Evolutionary conservation across 2,888 invertebrate genomes (phyloP).

Genomic region (Brachyptera risi): DNA sequence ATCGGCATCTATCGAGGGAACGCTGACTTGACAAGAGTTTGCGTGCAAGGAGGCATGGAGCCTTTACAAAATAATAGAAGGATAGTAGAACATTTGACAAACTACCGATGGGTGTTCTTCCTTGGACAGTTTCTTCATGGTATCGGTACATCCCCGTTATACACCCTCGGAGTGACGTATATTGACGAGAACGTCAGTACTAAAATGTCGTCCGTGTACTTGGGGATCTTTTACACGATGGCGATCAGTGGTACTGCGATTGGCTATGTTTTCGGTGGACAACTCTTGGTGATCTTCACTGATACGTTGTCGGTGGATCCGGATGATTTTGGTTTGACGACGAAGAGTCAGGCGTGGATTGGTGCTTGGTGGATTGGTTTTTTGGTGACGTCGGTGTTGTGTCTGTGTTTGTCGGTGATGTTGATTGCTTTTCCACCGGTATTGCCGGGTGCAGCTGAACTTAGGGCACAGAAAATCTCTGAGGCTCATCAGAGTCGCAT

Average conservation of each 20-base stretch:
- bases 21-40: neutral
- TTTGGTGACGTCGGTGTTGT: conserved; percentile 60
- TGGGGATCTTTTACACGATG: conserved; percentile 79
- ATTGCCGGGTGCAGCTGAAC: conserved; percentile 54
- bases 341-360: conserved; percentile 71
- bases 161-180: conserved; percentile 83
- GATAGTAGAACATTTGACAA: conserved; percentile 22
- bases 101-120: conserved; percentile 59
- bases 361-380: conserved; percentile 88
- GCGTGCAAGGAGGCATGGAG: neutral
- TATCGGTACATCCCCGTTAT: conserved; percentile 80
- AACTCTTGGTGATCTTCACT: conserved; percentile 71
- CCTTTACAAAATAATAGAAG: neutral
- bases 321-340: conserved; percentile 64
- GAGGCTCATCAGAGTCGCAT: no score
- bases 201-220: conserved; percentile 79
- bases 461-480: conserved; percentile 61
- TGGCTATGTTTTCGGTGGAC: conserved; percentile 82
- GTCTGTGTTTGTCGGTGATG: conserved; percentile 65
- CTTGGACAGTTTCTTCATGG: conserved; percentile 80
- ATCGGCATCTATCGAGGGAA: conserved; percentile 46
- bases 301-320: conserved; percentile 61
- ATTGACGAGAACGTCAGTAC: conserved; percentile 84
- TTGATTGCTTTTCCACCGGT: conserved; percentile 68
- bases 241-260: conserved; percentile 79